Evolutionary conservation across 1,140 invertebrate species (phyloP).

Genomic region (Temnothorax nylanderi): DNA sequence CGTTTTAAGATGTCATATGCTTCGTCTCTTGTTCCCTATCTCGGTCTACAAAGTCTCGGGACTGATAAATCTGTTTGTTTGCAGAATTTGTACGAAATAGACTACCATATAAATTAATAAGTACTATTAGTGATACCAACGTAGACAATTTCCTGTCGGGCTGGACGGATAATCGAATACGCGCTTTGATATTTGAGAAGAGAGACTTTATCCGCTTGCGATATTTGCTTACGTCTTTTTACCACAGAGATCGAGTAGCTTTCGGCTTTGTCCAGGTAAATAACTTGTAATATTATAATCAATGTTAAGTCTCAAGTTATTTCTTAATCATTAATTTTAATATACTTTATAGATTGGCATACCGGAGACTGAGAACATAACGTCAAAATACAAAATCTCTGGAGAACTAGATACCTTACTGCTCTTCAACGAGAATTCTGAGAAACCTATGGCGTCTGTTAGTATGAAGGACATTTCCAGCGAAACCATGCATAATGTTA

Average conservation of each 20-base stretch:
- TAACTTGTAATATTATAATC: neutral
- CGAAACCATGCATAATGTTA: constrained; percentile 94
- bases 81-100: constrained; percentile 94
- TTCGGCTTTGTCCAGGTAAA: constrained; percentile 91
- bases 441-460: constrained; percentile 93
- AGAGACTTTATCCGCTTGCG: constrained; percentile 91
- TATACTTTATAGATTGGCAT: constrained; percentile 87
- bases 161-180: constrained; percentile 96
- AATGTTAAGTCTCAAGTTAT: neutral
- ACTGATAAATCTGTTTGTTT: constrained; percentile 31
- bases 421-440: constrained; percentile 95
- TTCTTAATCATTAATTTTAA: constrained; percentile 36
- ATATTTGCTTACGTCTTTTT: constrained; percentile 95
- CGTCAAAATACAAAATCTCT: constrained; percentile 90
- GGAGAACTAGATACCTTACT: constrained; percentile 93
- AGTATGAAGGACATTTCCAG: constrained; percentile 95
- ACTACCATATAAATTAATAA: constrained; percentile 93
- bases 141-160: constrained; percentile 93
- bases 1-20: constrained; percentile 57
- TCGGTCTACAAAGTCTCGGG: too few species aligned
- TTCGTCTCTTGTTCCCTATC: neutral
- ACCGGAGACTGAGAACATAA: constrained; percentile 88
- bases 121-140: constrained; percentile 90
- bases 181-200: constrained; percentile 95
- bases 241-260: constrained; percentile 93